Evolutionary conservation across 2,888 invertebrate species (phyloP).

Genomic region (Muschampia plurimacula): DNA sequence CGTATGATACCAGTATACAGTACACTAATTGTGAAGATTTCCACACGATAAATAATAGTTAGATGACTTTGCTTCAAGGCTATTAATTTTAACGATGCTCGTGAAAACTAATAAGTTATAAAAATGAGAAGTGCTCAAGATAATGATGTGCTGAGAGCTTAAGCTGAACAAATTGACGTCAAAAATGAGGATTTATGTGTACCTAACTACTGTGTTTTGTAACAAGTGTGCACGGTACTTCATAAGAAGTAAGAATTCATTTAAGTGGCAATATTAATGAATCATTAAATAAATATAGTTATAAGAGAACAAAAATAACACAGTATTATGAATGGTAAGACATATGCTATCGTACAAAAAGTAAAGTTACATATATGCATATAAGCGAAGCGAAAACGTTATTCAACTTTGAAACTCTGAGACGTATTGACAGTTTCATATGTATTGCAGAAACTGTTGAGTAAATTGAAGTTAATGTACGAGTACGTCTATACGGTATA

Average conservation of each 20-base stretch:
- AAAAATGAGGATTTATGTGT: conserved; percentile 26
- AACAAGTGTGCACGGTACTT: conserved; percentile 26
- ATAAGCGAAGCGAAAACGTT: not conserved
- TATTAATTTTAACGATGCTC: conserved; percentile 30
- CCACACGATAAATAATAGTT: conserved; percentile 29
- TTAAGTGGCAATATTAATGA: conserved; percentile 21
- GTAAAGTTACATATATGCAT: not conserved
- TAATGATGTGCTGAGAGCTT: conserved; percentile 31
- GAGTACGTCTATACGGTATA: conserved; percentile 1
- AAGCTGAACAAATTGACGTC: conserved; percentile 40
- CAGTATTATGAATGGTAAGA: conserved; percentile 14
- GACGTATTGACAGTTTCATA: conserved; percentile 3
- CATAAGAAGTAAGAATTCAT: conserved; percentile 16
- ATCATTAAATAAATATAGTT: conserved; percentile 25
- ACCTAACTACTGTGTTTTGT: conserved; percentile 11
- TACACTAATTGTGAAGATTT: conserved; percentile 18
- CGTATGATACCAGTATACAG: not conserved
- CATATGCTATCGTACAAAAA: not conserved
- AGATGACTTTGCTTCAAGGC: conserved; percentile 20
- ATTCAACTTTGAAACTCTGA: not conserved
- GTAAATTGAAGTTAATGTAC: conserved; percentile 21
- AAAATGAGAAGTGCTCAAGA: conserved; percentile 28
- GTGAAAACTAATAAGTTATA: conserved; percentile 23
- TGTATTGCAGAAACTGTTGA: conserved; percentile 19
- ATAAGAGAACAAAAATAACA: conserved; percentile 17